A percentile compares a stretch with the other conserved stretches of the same genome.
Conservation (phyloP, 2,113 vertebrate genomes). For the Nymphicus hollandicus region DNA sequence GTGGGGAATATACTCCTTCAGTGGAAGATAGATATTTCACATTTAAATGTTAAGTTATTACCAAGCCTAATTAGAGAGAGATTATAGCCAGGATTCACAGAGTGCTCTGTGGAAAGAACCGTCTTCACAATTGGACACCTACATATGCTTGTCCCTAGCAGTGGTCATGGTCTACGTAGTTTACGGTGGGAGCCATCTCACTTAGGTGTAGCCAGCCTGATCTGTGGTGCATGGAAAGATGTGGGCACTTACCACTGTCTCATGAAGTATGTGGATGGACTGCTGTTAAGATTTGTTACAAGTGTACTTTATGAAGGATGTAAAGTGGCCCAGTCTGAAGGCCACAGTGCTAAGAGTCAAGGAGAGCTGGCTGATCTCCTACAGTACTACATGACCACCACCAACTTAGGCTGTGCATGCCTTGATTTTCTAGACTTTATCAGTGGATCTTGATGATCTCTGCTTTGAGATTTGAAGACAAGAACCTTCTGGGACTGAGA, state of each 20-base stretch:
- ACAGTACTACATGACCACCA: background rate
- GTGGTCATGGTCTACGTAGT: background rate
- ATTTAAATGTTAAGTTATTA: background rate
- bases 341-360: background rate
- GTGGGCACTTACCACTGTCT: background rate
- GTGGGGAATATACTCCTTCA: background rate
- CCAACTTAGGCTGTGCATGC: background rate
- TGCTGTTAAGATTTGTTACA: background rate
- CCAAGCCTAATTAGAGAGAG: background rate
- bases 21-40: background rate
- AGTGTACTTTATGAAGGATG: background rate
- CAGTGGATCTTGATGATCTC: background rate
- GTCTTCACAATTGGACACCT: background rate
- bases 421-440: background rate
- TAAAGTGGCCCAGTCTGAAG: background rate
- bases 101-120: background rate
- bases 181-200: background rate
- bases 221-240: background rate
- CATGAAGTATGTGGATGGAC: background rate
- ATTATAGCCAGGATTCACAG: background rate
- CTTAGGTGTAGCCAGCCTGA: background rate
- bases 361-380: background rate
- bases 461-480: background rate
- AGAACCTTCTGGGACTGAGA: background rate
- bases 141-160: background rate